These are phyloP conservation scores for Harpalus rufipes DNA, from an alignment of 2,888 invertebrate species.

Conservation along the genomic window DNA sequence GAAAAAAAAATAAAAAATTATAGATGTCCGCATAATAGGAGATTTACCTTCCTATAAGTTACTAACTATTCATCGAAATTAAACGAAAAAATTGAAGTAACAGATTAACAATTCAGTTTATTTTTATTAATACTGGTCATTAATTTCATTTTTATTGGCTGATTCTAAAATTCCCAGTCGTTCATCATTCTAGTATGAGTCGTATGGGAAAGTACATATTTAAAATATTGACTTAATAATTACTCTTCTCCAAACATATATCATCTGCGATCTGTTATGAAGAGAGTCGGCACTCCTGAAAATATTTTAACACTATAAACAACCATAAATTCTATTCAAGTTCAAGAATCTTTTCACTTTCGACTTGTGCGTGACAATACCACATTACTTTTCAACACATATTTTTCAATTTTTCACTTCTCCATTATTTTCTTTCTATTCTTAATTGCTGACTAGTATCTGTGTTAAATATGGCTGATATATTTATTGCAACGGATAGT, in stretches of 20 bases:
- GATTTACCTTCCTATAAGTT: too few relatives aligned
- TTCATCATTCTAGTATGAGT: background rate
- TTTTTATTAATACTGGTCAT: too few relatives aligned
- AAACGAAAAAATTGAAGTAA: too few relatives aligned
- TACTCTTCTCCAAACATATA: background rate
- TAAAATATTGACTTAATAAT: background rate
- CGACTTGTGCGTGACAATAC: constrained; percentile 23
- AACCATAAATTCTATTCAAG: background rate
- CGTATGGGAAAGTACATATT: background rate
- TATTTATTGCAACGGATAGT: constrained; percentile 36
- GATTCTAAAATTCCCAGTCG: background rate
- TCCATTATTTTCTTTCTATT: constrained; percentile 16
- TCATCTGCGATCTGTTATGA: background rate
- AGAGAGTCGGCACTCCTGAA: background rate
- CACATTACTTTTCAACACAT: constrained; percentile 25
- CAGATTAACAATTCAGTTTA: too few relatives aligned
- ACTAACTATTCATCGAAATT: too few relatives aligned
- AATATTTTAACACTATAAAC: background rate
- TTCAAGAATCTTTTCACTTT: constrained; percentile 6
- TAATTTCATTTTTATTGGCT: too few relatives aligned
- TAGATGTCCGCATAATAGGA: too few relatives aligned
- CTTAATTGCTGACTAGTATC: constrained; percentile 34
- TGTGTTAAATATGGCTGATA: constrained; percentile 28
- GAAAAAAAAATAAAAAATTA: too few relatives aligned
- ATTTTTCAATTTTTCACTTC: background rate